Evolutionary conservation across 2,888 invertebrate species (phyloP), one percentile per base, ranked within the genome.

Genomic region (Volucella inanis): DNA sequence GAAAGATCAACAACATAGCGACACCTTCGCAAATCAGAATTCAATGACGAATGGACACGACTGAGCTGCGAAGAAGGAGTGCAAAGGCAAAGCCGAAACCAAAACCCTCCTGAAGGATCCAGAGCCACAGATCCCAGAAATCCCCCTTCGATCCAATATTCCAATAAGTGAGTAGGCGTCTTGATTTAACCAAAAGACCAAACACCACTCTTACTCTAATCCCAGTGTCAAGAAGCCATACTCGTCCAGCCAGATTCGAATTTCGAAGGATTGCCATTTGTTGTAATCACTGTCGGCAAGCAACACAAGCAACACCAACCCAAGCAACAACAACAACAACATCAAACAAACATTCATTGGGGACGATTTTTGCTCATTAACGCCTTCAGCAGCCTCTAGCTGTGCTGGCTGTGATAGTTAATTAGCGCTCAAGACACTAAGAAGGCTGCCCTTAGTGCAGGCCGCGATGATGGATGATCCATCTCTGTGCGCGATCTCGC

Each of bases 391-490:
- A 84, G 79, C 61, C 61, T 55, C 62, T 68, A 65, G 70, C 78
- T 78, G 80, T 71, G 80, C 75, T 68, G 70, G 61, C 78, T 78
- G 80, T 22, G 70, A 75, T 70, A 70, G 84, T 84, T 84, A 84
- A 84, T 84, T 84, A 84, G 84, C 75, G 61, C 64, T 64, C 61
- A 67, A 80, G 4, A 84, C 84, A 84, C 75, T 64, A 84, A 71
- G 84, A 84, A 84, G 84, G 84, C 84, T 84, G 84, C 84, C 80
- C 79, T 80, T 84, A 71, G 80, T 75, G 75, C 8, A 75, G 65
- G 52, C 59, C 68, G 49, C 75, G 54, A 84, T 84, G 84, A 84
- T 84, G 84, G 75, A 84, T 84, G 84, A 75, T 71, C 22, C 79
- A 74, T 39, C 80, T 84, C 80, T 84, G 80, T 75, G 49, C 49